A percentile compares a stretch with the other conserved stretches of the same genome.
These are phyloP conservation scores for Formica exsecta DNA, from an alignment of 1,140 invertebrate genomes.

Conservation along the genomic window DNA sequence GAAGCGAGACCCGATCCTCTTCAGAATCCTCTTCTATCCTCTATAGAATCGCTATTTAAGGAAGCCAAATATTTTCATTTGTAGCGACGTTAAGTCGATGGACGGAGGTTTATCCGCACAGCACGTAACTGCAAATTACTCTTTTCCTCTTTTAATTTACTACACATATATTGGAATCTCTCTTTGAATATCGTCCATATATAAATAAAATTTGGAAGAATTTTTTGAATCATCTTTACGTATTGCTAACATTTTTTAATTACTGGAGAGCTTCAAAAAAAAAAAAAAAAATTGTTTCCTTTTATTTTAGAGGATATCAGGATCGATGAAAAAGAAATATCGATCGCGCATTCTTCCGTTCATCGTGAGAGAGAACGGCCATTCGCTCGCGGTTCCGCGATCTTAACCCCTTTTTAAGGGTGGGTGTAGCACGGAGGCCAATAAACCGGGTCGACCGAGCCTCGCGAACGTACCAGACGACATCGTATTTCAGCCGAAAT, in stretches of 20 bases:
- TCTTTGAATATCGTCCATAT: not conserved
- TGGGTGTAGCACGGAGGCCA: constrained; percentile 73
- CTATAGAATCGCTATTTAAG: constrained; percentile 33
- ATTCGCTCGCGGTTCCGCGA: constrained; percentile 68
- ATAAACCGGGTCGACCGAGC: constrained; percentile 75
- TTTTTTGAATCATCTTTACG: not conserved
- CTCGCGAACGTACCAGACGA: constrained; percentile 84
- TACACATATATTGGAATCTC: not conserved
- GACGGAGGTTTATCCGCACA: constrained; percentile 9
- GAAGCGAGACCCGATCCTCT: constrained; percentile 33
- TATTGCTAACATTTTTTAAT: not conserved
- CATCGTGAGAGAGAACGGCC: not conserved
- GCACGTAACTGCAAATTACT: not conserved
- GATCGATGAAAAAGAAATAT: not conserved
- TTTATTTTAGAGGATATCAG: not conserved
- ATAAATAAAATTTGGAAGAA: not conserved
- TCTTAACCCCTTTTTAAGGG: constrained; percentile 84
- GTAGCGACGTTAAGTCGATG: constrained; percentile 22
- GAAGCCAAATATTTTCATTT: constrained; percentile 47
- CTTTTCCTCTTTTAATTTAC: not conserved
- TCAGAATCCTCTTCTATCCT: constrained; percentile 33
- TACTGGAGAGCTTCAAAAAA: not conserved
- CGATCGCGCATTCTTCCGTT: constrained; percentile 3
- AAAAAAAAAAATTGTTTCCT: not conserved
- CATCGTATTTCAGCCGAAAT: constrained; percentile 86